phyloP scores from a whole-genome alignment of 2,888 invertebrate genomes.

The Pocota personata region DNA sequence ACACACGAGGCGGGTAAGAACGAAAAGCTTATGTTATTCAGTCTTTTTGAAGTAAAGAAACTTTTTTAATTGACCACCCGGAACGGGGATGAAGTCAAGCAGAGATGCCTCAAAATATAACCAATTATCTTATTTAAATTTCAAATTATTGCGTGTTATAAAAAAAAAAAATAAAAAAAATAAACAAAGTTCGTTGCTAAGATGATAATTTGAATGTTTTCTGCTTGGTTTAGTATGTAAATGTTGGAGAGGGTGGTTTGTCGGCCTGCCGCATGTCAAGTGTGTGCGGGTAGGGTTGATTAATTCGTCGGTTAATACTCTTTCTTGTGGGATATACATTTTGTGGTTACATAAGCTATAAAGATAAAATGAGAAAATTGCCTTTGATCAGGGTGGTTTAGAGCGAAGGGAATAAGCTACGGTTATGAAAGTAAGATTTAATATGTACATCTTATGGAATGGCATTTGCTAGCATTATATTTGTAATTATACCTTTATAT shows the following conservation, averaged over 20 bases:
- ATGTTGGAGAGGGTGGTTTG: neutral
- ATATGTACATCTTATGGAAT: neutral
- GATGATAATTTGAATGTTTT: neutral
- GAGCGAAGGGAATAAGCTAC: neutral
- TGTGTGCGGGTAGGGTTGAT: neutral
- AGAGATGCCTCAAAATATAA: neutral
- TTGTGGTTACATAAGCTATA: neutral
- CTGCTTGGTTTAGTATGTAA: neutral
- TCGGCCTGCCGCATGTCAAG: neutral
- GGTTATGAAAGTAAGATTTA: neutral
- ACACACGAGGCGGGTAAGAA: neutral
- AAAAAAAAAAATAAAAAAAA: neutral
- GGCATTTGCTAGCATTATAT: too few relatives aligned
- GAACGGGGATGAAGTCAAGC: neutral
- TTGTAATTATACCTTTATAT: too few relatives aligned
- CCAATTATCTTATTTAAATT: neutral
- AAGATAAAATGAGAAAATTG: neutral
- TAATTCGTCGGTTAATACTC: neutral
- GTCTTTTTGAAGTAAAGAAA: neutral
- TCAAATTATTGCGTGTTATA: neutral
- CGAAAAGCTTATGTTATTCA: neutral
- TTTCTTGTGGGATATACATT: neutral
- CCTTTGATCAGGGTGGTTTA: neutral
- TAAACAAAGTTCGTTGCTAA: neutral
- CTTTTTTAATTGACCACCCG: neutral